These are phyloP conservation scores for Siphlonurus alternatus DNA, from an alignment of 2,888 invertebrate genomes.

Conservation along the genomic window DNA sequence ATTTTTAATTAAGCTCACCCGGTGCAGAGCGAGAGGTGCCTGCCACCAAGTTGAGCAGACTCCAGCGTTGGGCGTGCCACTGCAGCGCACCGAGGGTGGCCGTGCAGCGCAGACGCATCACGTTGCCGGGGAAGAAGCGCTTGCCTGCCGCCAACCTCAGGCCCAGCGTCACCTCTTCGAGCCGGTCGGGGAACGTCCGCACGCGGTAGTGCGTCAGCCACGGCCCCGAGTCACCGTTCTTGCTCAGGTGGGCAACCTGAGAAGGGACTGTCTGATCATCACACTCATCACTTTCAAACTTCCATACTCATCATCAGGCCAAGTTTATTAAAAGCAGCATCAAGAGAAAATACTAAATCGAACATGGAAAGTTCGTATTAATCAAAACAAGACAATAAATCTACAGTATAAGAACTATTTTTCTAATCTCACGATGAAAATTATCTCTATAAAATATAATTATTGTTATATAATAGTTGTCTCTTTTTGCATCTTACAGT, in stretches of 20 bases:
- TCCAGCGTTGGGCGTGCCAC: neutral
- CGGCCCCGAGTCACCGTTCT: neutral
- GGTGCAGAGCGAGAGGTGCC: too few species aligned
- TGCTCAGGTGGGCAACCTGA: neutral
- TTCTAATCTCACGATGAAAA: too few species aligned
- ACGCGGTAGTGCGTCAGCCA: neutral
- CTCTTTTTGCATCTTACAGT: too few species aligned
- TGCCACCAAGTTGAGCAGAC: neutral
- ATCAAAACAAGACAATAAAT: too few species aligned
- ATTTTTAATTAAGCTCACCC: too few species aligned
- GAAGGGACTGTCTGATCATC: neutral
- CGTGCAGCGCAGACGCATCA: neutral
- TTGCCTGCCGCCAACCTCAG: neutral
- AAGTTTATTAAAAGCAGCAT: neutral
- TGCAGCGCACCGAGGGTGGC: neutral
- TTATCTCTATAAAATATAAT: too few species aligned
- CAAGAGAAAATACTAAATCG: neutral
- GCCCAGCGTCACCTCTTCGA: neutral
- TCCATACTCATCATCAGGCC: neutral
- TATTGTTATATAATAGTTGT: too few species aligned
- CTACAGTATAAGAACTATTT: too few species aligned
- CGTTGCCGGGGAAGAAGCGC: neutral
- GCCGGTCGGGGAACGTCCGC: neutral
- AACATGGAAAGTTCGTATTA: neutral
- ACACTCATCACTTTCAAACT: neutral